Evolutionary conservation across 2,888 invertebrate genomes (phyloP).

Genomic region (Rhimphoctona megacephalus): DNA sequence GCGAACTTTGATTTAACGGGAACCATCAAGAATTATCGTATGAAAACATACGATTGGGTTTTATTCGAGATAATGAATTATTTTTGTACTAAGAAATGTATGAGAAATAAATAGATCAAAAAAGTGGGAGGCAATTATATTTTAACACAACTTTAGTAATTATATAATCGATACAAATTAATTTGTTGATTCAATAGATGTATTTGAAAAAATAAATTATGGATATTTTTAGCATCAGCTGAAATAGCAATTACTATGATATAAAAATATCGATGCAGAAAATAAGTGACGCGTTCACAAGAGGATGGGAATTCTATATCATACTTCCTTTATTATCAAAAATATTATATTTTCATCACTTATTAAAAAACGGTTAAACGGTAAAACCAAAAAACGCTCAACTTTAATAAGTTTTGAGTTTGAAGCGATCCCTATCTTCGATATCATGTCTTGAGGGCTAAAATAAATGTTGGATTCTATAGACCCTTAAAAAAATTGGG

Average conservation of each 20-base stretch:
- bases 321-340: not conserved
- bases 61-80: not conserved
- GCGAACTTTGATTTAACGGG: slow-evolving; percentile 22
- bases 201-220: too few relatives aligned
- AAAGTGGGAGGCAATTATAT: not conserved
- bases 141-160: not conserved
- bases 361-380: not conserved
- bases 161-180: not conserved
- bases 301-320: too few relatives aligned
- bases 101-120: not conserved
- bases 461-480: not conserved
- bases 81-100: not conserved
- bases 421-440: not conserved
- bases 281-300: too few relatives aligned
- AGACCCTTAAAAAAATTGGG: not conserved
- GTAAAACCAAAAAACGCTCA: not conserved
- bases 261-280: too few relatives aligned
- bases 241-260: too few relatives aligned
- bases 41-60: slow-evolving; percentile 3
- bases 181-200: too few relatives aligned
- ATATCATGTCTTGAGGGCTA: not conserved
- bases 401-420: not conserved
- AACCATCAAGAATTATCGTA: not conserved
- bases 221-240: too few relatives aligned
- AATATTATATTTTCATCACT: not conserved